A percentile compares a stretch with the other conserved stretches of the same genome.
Evolutionary conservation across 2,797 vertebrate genomes (phyloP).

Genomic region (Bucorvus abyssinicus): DNA sequence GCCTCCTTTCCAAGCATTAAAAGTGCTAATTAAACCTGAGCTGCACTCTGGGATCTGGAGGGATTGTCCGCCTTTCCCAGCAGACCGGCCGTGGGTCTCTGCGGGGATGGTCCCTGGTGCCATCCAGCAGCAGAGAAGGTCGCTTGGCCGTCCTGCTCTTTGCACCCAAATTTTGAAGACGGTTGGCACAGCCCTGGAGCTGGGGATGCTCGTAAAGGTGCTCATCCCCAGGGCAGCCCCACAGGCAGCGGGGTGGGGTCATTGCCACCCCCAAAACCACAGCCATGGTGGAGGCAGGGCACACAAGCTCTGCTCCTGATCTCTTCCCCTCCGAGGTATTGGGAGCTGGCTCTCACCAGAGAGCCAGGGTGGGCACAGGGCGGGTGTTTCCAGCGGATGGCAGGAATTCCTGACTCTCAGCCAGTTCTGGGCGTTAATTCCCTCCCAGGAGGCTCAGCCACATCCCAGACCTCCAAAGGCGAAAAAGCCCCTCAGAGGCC

Average conservation of each 20-base stretch:
- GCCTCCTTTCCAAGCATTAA: slow-evolving; percentile 31
- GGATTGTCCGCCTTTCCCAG: not conserved
- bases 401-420: slow-evolving; percentile 29
- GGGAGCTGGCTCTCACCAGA: not conserved
- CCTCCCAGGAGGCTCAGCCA: not conserved
- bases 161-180: not conserved
- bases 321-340: not conserved
- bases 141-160: not conserved
- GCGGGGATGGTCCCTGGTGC: fast-evolving
- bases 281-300: not conserved
- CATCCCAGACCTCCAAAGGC: not conserved
- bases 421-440: slow-evolving; percentile 35
- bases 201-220: not conserved
- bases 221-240: not conserved
- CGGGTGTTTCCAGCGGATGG: not conserved
- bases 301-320: not conserved
- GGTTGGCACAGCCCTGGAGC: not conserved
- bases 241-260: not conserved
- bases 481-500: not conserved
- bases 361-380: not conserved
- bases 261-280: not conserved
- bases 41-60: not conserved
- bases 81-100: not conserved
- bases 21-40: slow-evolving; percentile 54
- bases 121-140: not conserved